Conservation (phyloP, 2,113 vertebrate species). For the Monarcha castaneiventris region DNA sequence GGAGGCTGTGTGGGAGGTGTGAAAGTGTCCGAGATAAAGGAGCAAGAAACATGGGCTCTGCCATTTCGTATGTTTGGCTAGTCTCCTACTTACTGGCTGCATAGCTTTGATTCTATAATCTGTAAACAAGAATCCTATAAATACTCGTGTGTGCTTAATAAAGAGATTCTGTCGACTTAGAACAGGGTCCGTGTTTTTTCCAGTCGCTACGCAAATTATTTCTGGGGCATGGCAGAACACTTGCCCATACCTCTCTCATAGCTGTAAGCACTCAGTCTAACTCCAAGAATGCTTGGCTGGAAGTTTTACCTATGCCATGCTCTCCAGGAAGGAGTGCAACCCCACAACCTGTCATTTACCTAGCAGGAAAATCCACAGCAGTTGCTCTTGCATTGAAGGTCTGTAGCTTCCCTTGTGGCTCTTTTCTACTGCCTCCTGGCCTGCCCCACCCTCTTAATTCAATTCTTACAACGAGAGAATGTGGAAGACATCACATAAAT, state of each 20-base stretch:
- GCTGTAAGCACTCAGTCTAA: neutral
- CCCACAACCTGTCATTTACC: neutral
- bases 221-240: rapidly evolving
- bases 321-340: neutral
- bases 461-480: neutral
- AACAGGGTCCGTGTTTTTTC: neutral
- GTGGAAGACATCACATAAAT: neutral
- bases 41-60: neutral
- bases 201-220: neutral
- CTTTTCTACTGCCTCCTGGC: neutral
- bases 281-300: neutral
- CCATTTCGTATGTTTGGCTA: neutral
- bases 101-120: neutral
- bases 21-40: neutral
- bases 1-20: neutral
- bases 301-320: neutral
- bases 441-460: neutral
- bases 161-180: neutral
- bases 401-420: neutral
- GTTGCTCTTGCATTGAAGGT: neutral
- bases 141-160: neutral
- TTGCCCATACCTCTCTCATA: neutral
- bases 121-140: neutral
- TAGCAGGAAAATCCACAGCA: neutral
- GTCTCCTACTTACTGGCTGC: neutral